A percentile compares a stretch with the other conserved stretches of the same genome.
These are phyloP conservation scores for Capra hircus DNA, from an alignment of 2,113 vertebrate genomes.

Conservation along the genomic window DNA sequence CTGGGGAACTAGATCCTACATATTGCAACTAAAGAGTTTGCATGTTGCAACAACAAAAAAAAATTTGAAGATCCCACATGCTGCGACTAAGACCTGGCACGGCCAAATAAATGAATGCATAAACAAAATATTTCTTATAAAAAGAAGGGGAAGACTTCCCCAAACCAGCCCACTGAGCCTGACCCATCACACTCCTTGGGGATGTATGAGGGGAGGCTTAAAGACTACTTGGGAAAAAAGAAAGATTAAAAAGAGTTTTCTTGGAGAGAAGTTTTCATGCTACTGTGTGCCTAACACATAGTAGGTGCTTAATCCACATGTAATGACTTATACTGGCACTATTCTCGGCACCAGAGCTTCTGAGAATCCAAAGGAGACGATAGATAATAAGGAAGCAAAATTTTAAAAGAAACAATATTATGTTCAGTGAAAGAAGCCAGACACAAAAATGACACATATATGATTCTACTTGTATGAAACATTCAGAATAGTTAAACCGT, in stretches of 20 bases:
- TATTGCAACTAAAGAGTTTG: accelerated
- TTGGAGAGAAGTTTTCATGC: background rate
- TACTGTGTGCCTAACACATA: background rate
- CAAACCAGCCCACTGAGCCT: background rate
- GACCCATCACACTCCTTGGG: background rate
- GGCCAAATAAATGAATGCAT: background rate
- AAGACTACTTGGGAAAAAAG: background rate
- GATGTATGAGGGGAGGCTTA: background rate
- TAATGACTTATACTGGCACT: background rate
- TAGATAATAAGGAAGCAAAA: background rate
- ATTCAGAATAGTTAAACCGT: background rate
- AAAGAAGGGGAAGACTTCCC: background rate
- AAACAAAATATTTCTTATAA: background rate
- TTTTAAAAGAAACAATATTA: background rate
- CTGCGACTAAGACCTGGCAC: background rate
- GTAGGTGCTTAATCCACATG: background rate
- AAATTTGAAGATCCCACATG: background rate
- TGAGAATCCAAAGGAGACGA: background rate
- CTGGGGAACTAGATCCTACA: background rate
- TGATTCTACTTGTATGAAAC: background rate
- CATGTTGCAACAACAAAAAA: background rate
- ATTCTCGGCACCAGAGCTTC: background rate
- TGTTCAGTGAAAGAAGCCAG: background rate
- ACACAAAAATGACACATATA: background rate
- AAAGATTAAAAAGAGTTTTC: background rate